Conservation (phyloP, 2,113 vertebrate genomes). For the Choloepus hoffmanni region DNA sequence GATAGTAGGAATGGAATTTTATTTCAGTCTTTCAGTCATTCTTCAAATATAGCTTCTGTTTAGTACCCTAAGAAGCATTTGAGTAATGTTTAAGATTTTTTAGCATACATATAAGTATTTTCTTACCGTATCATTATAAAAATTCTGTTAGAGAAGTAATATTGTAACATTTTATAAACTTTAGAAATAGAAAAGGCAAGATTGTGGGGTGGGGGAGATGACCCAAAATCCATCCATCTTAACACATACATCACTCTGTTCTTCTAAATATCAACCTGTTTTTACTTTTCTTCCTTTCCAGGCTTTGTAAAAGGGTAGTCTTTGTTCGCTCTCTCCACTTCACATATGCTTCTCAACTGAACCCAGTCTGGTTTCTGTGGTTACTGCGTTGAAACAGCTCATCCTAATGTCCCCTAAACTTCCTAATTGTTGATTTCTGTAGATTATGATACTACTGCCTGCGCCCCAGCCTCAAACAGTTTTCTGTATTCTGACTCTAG, state of each 20-base stretch:
- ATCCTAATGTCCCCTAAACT: not conserved
- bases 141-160: not conserved
- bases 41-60: conserved; percentile 29
- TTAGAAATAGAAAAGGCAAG: not conserved
- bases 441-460: not conserved
- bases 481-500: not conserved
- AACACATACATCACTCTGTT: not conserved
- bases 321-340: not conserved
- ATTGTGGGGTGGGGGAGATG: no score
- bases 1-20: not conserved
- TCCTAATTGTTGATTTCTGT: not conserved
- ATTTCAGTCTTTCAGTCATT: conserved; percentile 23
- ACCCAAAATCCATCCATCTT: not conserved
- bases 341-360: not conserved
- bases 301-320: not conserved
- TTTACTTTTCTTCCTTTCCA: not conserved
- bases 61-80: not conserved
- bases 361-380: not conserved
- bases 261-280: not conserved
- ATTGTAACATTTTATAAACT: not conserved
- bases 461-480: not conserved
- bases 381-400: not conserved
- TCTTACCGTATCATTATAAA: conserved; percentile 45
- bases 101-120: conserved; percentile 14
- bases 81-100: conserved; percentile 41